These are phyloP conservation scores for Cryptocephalus moraei DNA, from an alignment of 2,888 invertebrate species.

Conservation along the genomic window DNA sequence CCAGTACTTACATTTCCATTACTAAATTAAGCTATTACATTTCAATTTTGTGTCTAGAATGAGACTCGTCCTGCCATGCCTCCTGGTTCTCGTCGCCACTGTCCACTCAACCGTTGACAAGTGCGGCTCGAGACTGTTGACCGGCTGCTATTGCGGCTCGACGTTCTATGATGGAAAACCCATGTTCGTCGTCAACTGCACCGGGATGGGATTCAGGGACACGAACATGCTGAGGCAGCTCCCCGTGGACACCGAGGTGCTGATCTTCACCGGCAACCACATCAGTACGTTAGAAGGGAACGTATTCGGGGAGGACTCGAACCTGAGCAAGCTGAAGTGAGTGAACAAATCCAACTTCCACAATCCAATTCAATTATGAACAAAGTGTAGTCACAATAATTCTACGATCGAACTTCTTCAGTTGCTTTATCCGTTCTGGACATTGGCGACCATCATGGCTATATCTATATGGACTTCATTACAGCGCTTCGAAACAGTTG, in stretches of 20 bases:
- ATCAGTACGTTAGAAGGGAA: constrained; percentile 57
- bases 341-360: not conserved
- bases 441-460: too few relatives aligned
- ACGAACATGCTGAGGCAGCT: constrained; percentile 50
- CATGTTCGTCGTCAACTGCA: constrained; percentile 59
- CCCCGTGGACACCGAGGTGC: constrained; percentile 54
- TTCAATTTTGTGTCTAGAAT: too few relatives aligned
- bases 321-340: constrained; percentile 25
- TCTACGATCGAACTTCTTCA: too few relatives aligned
- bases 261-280: constrained; percentile 63
- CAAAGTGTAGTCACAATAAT: too few relatives aligned
- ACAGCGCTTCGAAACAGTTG: too few relatives aligned
- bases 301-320: constrained; percentile 49
- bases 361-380: too few relatives aligned
- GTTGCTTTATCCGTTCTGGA: too few relatives aligned
- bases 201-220: constrained; percentile 48
- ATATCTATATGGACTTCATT: too few relatives aligned
- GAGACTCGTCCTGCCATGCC: too few relatives aligned
- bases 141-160: constrained; percentile 46
- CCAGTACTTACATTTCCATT: too few relatives aligned
- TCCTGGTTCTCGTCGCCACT: too few relatives aligned
- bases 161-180: constrained; percentile 40
- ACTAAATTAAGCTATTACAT: too few relatives aligned
- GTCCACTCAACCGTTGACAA: constrained; percentile 18
- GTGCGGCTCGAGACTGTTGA: constrained; percentile 24